Evolutionary conservation across 2,797 vertebrate species (phyloP), one percentile per base, ranked within the genome.

Genomic region (Heterohyrax brucei): DNA sequence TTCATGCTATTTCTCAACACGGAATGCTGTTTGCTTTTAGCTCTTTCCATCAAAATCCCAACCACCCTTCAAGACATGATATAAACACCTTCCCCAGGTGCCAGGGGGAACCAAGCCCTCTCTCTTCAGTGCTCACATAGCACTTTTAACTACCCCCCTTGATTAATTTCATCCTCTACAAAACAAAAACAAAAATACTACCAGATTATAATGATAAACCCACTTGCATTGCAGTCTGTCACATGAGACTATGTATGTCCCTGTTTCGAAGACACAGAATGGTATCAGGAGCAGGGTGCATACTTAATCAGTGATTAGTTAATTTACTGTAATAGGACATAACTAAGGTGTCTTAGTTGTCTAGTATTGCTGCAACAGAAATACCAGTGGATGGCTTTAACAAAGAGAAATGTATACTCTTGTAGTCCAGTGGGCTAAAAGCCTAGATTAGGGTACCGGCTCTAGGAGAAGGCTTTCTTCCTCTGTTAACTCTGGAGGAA

Each of bases 61-160:
- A 21, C 24, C 56, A 18, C 66, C 70, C n/a, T 86, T 64, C 44
- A 53, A 56, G 70, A 88, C 68, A 76, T 50, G 53, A n/a, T 50
- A 10, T 21, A 53, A 68, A 33, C 0, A 18, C 16, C 33, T 56
- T 48, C 76, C 7, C 59, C 24, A 16, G 64, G 24, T 13, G 44
- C 22, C 4, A 6, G 0, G 24, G 39, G 12, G 26, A 48, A 59
- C 9, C 39, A 48, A 4, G 0, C 13, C 1, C 24, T 79, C n/a
- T 7, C 56, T 44, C 26, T 61, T 13, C 30, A 30, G 22, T 18
- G n/a, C 10, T 84, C 44, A 76, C 0, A 0, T 0, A 7, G 18
- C 12, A 6, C 33, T 75, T 53, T 62, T 10, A 14, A 30, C 5
- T 26, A 73, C 1, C 13, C 56, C 72, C 66, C 21, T 16, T 56